Base-by-base conservation (phyloP, 1,140 invertebrate genomes). In the Scaptomyza montana region DNA sequence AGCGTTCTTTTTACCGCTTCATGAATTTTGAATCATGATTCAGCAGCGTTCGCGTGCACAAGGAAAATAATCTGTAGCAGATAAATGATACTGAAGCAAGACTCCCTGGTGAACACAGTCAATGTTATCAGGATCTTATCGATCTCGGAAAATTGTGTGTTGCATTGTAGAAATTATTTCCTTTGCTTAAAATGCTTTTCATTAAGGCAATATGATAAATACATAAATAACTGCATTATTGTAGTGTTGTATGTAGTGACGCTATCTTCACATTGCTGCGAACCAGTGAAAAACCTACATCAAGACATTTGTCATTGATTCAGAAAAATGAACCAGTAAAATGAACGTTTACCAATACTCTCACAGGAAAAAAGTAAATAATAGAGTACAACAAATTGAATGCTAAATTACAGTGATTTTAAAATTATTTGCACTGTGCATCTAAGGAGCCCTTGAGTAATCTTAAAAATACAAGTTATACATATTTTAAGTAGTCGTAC, bases 321-420 rank as follows among this genome's bases (percentile, higher is more conserved):
- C 5, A 9, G 19, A 36, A 50, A 45, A 66, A 30, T 56, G 33
- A 57, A 57, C 39, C 36, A 13, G 45, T n/a, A 10, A 50, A 19
- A 28, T 53, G 28, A 21, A 49, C 39, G 56, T 47, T 71, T 30
- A 46, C 47, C 68, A 71, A 54, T 30, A 59, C 69, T 67, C 5
- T 19, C 33, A 25, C 33, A 25, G n/a, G 21, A 47, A 65, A 60
- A 72, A 66, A 66, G 69, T 72, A 72, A 72, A 72, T 72, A 72
- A 60, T 46, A 59, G 33, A 63, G 45, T 47, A 43, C 59, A 56
- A 66, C 50, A 41, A 16, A 45, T 50, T 49, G 9, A 41, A 50
- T 43, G 5, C 16, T 30, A 53, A 10, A 53, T 57, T 19, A 51
- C 30, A 28, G 3, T 12, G 54, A 30, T 9, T 13, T 16, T 30